A percentile compares a stretch with the other conserved stretches of the same genome.
Conservation (phyloP, 2,113 vertebrate species). For the Puffinus mauretanicus region DNA sequence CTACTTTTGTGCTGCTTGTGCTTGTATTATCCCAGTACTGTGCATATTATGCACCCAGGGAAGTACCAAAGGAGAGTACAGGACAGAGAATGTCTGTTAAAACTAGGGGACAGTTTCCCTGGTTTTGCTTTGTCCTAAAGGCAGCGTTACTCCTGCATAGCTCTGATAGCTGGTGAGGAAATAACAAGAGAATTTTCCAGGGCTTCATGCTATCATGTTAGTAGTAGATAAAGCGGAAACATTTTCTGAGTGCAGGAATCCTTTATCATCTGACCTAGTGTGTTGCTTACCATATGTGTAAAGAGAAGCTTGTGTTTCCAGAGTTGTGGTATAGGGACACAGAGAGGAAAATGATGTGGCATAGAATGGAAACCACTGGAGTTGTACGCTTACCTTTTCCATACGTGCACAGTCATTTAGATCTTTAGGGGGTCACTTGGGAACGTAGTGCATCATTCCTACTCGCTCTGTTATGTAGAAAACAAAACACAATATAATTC, state of each 20-base stretch:
- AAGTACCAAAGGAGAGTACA: neutral
- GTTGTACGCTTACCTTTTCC: neutral
- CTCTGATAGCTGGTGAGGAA: neutral
- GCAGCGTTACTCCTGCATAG: neutral
- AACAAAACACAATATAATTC: slow-evolving; percentile 1
- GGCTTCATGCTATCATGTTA: neutral
- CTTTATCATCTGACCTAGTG: neutral
- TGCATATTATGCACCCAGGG: neutral
- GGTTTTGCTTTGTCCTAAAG: neutral
- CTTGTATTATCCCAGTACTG: neutral
- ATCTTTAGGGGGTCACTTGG: neutral
- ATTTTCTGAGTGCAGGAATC: neutral
- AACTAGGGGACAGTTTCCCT: neutral
- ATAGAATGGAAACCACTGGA: neutral
- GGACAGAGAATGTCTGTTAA: neutral
- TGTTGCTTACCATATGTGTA: neutral
- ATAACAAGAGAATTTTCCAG: neutral
- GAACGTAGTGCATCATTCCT: neutral
- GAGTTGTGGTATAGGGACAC: neutral
- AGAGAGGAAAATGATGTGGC: neutral
- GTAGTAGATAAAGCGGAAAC: neutral
- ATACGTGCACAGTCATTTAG: neutral
- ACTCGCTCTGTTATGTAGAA: neutral
- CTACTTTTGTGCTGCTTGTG: neutral
- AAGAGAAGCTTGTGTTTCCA: neutral